Evolutionary conservation across 2,888 invertebrate species (phyloP), one percentile per base, ranked within the genome.

Genomic region (Microchrysa polita): DNA sequence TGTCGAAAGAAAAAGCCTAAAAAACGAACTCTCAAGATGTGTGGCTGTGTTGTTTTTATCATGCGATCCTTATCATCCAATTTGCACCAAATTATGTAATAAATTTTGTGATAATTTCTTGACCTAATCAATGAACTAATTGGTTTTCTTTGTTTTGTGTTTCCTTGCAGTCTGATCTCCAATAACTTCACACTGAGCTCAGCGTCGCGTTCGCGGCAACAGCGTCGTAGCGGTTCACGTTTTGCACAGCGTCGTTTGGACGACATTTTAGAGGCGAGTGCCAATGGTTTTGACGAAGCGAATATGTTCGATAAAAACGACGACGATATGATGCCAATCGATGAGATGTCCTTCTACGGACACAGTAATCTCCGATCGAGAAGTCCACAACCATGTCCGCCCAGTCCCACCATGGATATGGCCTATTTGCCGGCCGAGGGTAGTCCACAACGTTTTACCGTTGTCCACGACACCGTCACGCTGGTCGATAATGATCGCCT

Each of bases 111-210:
- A n/a, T 34, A 34, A 34, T 5, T 34, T 34, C n/a, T 34, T 34
- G 27, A 5, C 4, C 27, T 34, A 53, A 53, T 53, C 53, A 53
- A 53, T 57, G 5, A 7, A 10, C 20, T 57, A 57, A 57, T 34
- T 7, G 7, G 7, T 34, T 34, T 34, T 34, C 27, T 34, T 2
- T 40, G 23, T 61, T 61, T 27, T 61, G 9, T 20, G 40, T 48
- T 60, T 57, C 65, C 40, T 53, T 80, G 2, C 86, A 88, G 88
- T 77, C 81, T 88, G 75, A 87, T 88, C 76, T 87, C 88, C 0
- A 87, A 87, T 61, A 87, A 82, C 79, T 88, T 88, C 83, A 86
- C 82, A 75, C 86, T 88, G 23, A 87, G 87, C 81, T 87, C 88
- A 0, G 87, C 86, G 14, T 78, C 86, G 2, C 86, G 86, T 76